Evolutionary conservation across 2,113 vertebrate species (phyloP).

Genomic region (Megaleporinus macrocephalus): DNA sequence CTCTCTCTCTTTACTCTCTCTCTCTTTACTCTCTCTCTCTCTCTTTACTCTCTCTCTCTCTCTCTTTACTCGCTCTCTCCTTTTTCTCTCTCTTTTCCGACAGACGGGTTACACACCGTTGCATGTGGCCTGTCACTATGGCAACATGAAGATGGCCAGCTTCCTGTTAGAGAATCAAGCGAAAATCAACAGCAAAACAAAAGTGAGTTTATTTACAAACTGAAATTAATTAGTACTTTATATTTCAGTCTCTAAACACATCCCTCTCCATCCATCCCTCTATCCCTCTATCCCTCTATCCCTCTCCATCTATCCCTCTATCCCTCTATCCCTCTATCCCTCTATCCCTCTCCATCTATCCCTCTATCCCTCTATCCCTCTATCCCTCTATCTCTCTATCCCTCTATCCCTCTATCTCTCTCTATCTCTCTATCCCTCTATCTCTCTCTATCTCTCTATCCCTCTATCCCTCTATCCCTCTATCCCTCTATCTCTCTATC

Average conservation of each 20-base stretch:
- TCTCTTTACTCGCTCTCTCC: no score
- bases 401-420: not conserved
- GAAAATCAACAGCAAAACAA: constrained; percentile 92
- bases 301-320: not conserved
- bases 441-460: constrained; percentile 56
- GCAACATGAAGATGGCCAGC: constrained; percentile 94
- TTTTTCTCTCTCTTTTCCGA: not conserved
- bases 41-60: no score
- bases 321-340: constrained; percentile 54
- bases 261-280: constrained; percentile 66
- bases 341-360: not conserved
- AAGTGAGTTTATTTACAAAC: constrained; percentile 74
- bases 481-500: no score
- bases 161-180: constrained; percentile 93
- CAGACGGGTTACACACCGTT: constrained; percentile 96
- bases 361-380: constrained; percentile 12
- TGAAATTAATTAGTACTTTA: constrained; percentile 21
- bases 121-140: constrained; percentile 97
- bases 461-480: not conserved
- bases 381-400: constrained; percentile 54
- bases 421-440: not conserved
- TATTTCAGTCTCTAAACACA: constrained; percentile 89
- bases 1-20: no score
- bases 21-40: no score
- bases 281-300: not conserved